These are phyloP conservation scores for Drosophila athabasca DNA, from an alignment of 1,140 invertebrate species.

Conservation along the genomic window DNA sequence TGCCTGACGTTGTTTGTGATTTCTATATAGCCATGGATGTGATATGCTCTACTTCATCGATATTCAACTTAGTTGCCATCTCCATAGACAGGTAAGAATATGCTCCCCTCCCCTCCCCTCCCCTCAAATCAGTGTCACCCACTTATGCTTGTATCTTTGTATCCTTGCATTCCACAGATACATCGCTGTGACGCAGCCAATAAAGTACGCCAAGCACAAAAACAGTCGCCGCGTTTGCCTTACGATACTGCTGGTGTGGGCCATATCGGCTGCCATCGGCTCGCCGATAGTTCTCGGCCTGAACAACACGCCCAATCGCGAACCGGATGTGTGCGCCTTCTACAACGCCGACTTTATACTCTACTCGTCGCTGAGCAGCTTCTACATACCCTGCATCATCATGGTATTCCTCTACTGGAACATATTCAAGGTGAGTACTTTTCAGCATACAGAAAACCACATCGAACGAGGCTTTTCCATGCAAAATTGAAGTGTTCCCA, in stretches of 20 bases:
- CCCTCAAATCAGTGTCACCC: no score
- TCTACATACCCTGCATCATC: conserved; percentile 99
- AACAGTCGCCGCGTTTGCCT: conserved; percentile 97
- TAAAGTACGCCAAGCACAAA: conserved; percentile 99
- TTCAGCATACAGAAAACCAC: no score
- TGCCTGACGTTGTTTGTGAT: conserved; percentile 96
- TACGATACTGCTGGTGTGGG: conserved; percentile 98
- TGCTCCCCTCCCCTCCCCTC: no score
- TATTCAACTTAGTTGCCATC: conserved; percentile 99
- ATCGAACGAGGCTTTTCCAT: no score
- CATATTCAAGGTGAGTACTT: conserved; percentile 94
- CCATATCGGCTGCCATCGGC: conserved; percentile 97
- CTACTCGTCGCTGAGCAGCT: conserved; percentile 98
- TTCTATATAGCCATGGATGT: conserved; percentile 99
- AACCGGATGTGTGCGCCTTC: conserved; percentile 94
- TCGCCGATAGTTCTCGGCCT: conserved; percentile 97
- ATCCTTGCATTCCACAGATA: conserved; percentile 88
- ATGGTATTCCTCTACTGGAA: conserved; percentile 99
- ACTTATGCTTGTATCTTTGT: not conserved
- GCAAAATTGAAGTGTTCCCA: no score
- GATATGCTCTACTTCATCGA: conserved; percentile 98
- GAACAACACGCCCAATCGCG: conserved; percentile 93
- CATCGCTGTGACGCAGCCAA: conserved; percentile 99
- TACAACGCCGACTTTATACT: conserved; percentile 99
- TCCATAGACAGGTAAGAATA: conserved; percentile 96